Conservation (phyloP, 1,140 invertebrate species). For the Palaemon carinicauda region DNA sequence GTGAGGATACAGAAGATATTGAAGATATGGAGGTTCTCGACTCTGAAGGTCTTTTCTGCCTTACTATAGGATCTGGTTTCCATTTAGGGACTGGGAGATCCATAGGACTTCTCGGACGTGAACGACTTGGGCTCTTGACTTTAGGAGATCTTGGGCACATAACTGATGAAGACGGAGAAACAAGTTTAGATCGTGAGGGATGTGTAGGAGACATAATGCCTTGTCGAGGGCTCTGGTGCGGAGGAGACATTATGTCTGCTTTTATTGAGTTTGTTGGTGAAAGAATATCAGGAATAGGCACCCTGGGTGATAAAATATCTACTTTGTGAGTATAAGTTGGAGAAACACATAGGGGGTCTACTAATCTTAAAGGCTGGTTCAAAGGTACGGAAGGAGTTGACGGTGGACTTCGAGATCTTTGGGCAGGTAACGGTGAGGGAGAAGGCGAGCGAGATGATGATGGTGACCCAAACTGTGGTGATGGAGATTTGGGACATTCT, state of each 20-base stretch:
- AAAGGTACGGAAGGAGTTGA: not conserved
- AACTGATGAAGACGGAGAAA: slow-evolving; percentile 22
- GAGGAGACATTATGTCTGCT: slow-evolving; percentile 50
- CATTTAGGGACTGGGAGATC: slow-evolving; percentile 57
- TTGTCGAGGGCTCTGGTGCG: slow-evolving; percentile 34
- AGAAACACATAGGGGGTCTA: slow-evolving; percentile 1
- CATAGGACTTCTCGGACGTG: slow-evolving; percentile 54
- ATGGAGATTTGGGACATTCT: slow-evolving; percentile 59
- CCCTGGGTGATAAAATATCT: slow-evolving; percentile 13
- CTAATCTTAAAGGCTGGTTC: not conserved
- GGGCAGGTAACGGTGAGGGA: slow-evolving; percentile 23
- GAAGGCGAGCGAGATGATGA: slow-evolving; percentile 58
- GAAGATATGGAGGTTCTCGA: slow-evolving; percentile 31
- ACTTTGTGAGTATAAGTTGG: not conserved
- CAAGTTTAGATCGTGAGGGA: slow-evolving; percentile 13
- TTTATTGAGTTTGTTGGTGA: slow-evolving; percentile 41
- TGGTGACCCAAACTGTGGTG: slow-evolving; percentile 59
- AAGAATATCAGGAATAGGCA: slow-evolving; percentile 36
- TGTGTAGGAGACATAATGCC: slow-evolving; percentile 41
- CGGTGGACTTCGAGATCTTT: slow-evolving; percentile 11
- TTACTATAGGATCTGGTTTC: slow-evolving; percentile 51
- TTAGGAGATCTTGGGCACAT: slow-evolving; percentile 4
- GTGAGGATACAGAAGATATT: not conserved
- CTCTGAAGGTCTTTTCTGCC: slow-evolving; percentile 36
- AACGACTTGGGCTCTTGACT: slow-evolving; percentile 26